Base-by-base conservation (phyloP, 2,797 vertebrate species). In the Xerus rutilus region DNA sequence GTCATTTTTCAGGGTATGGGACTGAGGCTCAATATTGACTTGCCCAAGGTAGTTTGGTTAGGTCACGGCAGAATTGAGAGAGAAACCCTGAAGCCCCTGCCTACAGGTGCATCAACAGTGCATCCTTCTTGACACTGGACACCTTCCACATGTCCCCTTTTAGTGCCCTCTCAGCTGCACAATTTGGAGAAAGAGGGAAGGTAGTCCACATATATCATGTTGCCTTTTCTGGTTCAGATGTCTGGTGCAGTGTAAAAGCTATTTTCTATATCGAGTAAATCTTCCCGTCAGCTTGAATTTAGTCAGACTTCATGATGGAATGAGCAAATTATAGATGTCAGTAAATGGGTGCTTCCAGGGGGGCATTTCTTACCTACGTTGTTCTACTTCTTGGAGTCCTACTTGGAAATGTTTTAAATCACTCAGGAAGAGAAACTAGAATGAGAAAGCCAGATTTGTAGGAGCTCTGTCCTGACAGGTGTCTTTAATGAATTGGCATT, bases 221-320 rank as follows among this genome's bases (percentile, higher is more conserved):
- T 93, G 65, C 39, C 28, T 92, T 93, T 95, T 96, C 83, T 77
- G 47, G 76, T 91, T 96, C 95, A 91, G 62, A 87, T 77, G 84
- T 43, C 86, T 91, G 21, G 35, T 89, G n/a, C 67, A 85, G 32
- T 85, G 30, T 65, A 93, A 95, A 96, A 85, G 62, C 88, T 94
- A 73, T 94, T 96, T 96, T 95, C 89, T 95, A 96, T 94, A 94
- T 94, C 91, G 0, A 2, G 54, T 54, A 86, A 96, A 81, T 93
- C 74, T 95, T 92, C 72, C 52, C 95, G 94, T 95, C 96, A 86
- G 7, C 52, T 92, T 91, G n/a, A 59, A 95, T 96, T 94, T 49
- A 32, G 62, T 94, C 69, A 67, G 89, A 65, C 77, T 77, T 94
- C 43, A 72, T 62, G 65, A 84, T 76, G 70, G 57, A 91, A 95